Base-by-base conservation (phyloP, 2,797 vertebrate species). In the Sciurus vulgaris region DNA sequence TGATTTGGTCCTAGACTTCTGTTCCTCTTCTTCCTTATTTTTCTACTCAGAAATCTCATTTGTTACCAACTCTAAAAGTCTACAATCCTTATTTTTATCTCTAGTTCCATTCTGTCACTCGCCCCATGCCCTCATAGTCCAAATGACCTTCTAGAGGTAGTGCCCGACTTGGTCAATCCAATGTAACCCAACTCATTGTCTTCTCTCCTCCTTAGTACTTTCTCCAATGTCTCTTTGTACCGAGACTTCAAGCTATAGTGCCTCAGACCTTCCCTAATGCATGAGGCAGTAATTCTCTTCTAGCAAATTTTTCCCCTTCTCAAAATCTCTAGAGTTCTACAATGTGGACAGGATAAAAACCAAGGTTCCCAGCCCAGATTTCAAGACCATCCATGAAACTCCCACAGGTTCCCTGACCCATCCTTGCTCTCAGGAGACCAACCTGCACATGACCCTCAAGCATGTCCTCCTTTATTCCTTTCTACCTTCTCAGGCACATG, bases 11-110 rank as follows among this genome's bases (percentile, higher is more conserved):
- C 15, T 24, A 14, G 17, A 41, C 20, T 22, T 59, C 47, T 61
- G 13, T 35, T 74, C 30, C 85, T 94, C 56, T 35, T 51, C 6
- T 17, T 83, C 14, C 22, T 92, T 89, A 72, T 54, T 84, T 61
- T 77, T 38, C n/a, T 86, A 65, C 35, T 78, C 67, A 82, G 73
- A 94, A 33, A 76, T 70, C 30, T 86, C 61, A 84, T 89, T 95
- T 67, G 51, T 38, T 61, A 84, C 28, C 20, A 93, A 11, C 22
- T 67, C 93, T 9, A 81, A 92, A 95, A 93, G 54, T 38, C n/a
- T 15, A 54, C 13, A 65, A 51, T 85, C 3, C 24, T 44, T 72
- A 35, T 41, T 5, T 67, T 83, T 35, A 73, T 74, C 83, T 89
- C 76, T 9, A 69, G 28, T 6, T 12, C 18, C 26, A 35, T 72